Evolutionary conservation across 2,113 vertebrate species (phyloP), one percentile per base, ranked within the genome.

Genomic region (Onychorhynchus coronatus): DNA sequence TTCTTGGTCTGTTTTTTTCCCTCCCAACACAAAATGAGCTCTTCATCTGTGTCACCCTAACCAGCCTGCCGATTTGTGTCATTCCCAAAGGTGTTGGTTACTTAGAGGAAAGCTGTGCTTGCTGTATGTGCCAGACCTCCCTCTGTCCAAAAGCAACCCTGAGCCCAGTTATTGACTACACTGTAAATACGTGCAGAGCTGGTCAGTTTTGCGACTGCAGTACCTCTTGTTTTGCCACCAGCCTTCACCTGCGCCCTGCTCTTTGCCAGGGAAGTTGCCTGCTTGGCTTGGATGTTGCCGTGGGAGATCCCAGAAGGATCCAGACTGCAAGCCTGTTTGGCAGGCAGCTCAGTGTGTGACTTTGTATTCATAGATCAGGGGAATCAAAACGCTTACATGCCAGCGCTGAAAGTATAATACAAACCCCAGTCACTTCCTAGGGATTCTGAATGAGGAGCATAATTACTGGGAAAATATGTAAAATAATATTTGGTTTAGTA

Each of bases 301-400:
- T 7, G 18, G 75, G 91, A 61, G 61, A 79, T 78, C 94, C 88
- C 75, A 49, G 91, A 87, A 89, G 62, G 70, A 93, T 94, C 81
- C 85, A 52, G 91, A 49, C 35, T 39, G 39, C 5, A 14, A 70
- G 17, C 37, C 22, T 58, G 77, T 71, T 65, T 31, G 49, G 58
- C 61, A 53, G 74, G 59, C 10, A 2, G 14, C 50, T 96, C 21
- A 0, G 52, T 83, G 74, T 4, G 9, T 53, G 47, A 27, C 56
- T 74, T 44, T 68, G 14, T 61, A 25, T 67, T 82, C 72, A 1
- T 33, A 81, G 74, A 70, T 42, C 65, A 56, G 63, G 37, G 58
- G 14, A 66, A 84, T 76, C 39, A n/a, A 37, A 88, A 68, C 75
- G 81, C 91, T 59, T 35, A 25, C 8, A 2, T 35, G 52, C 22